phyloP scores from a whole-genome alignment of 2,888 invertebrate genomes.

The Eugnorisma glareosa region DNA sequence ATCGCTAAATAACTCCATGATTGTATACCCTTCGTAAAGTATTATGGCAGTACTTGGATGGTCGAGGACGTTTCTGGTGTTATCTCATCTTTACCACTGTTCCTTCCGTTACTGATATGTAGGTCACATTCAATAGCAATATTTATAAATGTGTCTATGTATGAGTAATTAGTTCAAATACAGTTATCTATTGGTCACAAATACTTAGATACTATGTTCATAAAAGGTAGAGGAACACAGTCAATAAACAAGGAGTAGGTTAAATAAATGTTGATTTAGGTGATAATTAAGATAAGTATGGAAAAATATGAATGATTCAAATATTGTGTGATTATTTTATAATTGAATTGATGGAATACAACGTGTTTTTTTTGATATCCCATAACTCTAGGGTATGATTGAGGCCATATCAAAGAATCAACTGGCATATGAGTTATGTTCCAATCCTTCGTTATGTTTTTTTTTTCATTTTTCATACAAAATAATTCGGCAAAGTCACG shows the following conservation, averaged over 20 bases:
- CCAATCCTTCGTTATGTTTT: too few species aligned
- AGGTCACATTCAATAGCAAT: constrained; percentile 31
- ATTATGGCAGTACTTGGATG: neutral
- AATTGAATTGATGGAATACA: neutral
- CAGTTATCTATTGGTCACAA: constrained; percentile 29
- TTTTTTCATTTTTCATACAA: too few species aligned
- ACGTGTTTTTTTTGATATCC: too few species aligned
- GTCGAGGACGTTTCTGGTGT: constrained; percentile 26
- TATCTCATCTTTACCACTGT: constrained; percentile 41
- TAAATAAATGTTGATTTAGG: neutral
- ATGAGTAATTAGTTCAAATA: constrained; percentile 45
- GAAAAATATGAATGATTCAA: neutral
- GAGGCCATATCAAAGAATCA: too few species aligned
- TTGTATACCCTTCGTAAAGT: neutral
- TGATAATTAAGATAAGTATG: neutral
- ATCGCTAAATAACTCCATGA: neutral
- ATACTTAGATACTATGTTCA: neutral
- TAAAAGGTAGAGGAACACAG: constrained; percentile 19
- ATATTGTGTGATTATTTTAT: neutral
- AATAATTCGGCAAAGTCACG: too few species aligned
- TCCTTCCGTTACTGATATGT: constrained; percentile 58
- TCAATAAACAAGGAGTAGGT: constrained; percentile 1
- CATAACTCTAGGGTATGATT: too few species aligned
- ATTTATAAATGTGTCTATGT: neutral
- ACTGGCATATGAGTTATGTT: too few species aligned